Evolutionary conservation across 2,797 vertebrate species (phyloP), one percentile per base, ranked within the genome.

Genomic region (Sebastes steindachneri): DNA sequence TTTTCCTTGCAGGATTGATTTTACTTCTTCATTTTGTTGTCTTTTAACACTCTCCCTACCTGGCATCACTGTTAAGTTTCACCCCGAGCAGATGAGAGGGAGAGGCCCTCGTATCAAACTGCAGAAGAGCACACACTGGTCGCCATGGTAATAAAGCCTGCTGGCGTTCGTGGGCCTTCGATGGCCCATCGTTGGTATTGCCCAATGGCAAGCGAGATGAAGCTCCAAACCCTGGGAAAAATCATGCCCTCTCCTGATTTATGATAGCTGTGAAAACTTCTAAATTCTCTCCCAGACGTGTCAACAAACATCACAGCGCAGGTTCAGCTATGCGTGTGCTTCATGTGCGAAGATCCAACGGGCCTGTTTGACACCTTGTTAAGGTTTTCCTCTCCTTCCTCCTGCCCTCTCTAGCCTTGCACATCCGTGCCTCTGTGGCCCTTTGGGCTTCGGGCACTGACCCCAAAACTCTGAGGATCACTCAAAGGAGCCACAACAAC

Each of bases 251-350:
- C 68, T 88, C 67, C 65, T 93, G 95, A 95, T 94, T 92, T 92
- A 95, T 90, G 92, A 92, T 89, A 79, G 78, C 86, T 89, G 92
- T 80, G 92, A 95, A 95, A 94, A 91, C 92, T 90, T 90, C 86
- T 57, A 88, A 92, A 95, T 95, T 95, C 93, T 95, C 91, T 93
- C 92, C 86, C 81, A 82, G 86, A 95, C 83, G 86, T 95, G 95
- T 95, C 93, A 95, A 92, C 93, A 96, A 96, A 96, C 95, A 96
- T 94, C 91, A 92, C 90, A 92, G 91, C 31, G 31, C 90, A 88
- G 92, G 90, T 87, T 90, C 78, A 93, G 92, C 88, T 92, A 89
- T 87, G 88, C 63, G 23, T 71, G 77, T 74, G 83, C 87, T 90
- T 84, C 41, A 84, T 88, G 92, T 90, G 90, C 86, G 69, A 92